Evolutionary conservation across 2,113 vertebrate species (phyloP).

Genomic region (Microcebus tavaratra): DNA sequence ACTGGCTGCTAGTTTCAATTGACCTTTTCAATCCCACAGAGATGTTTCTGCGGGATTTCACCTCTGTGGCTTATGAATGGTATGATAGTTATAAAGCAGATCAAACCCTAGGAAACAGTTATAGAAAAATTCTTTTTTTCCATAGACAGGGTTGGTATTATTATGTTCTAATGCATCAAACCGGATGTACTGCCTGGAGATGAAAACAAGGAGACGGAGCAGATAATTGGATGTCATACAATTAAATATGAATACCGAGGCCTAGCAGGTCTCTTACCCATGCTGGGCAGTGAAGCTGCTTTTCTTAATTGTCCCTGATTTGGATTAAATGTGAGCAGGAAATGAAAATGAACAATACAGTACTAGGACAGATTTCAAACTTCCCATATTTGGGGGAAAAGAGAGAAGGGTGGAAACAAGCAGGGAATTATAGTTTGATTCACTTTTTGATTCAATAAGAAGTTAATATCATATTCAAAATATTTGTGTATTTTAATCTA

Average conservation of each 20-base stretch:
- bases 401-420: neutral
- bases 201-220: slow-evolving; percentile 53
- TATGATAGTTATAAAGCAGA: neutral
- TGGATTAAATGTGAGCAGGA: slow-evolving; percentile 6
- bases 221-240: slow-evolving; percentile 62
- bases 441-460: neutral
- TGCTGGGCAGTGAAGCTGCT: neutral
- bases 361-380: neutral
- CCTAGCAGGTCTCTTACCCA: slow-evolving; percentile 27
- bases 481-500: slow-evolving; percentile 52
- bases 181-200: neutral
- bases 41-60: neutral
- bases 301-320: neutral
- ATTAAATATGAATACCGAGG: slow-evolving; percentile 70
- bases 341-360: neutral
- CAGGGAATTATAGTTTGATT: neutral
- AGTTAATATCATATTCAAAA: neutral
- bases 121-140: neutral
- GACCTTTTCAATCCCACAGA: slow-evolving; percentile 56
- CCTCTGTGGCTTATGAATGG: slow-evolving; percentile 27
- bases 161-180: slow-evolving; percentile 36
- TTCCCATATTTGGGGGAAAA: neutral
- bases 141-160: neutral
- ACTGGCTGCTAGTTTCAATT: slow-evolving; percentile 37
- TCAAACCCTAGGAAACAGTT: neutral